These are phyloP conservation scores for Arctia plantaginis DNA, from an alignment of 2,888 invertebrate genomes.

Conservation along the genomic window DNA sequence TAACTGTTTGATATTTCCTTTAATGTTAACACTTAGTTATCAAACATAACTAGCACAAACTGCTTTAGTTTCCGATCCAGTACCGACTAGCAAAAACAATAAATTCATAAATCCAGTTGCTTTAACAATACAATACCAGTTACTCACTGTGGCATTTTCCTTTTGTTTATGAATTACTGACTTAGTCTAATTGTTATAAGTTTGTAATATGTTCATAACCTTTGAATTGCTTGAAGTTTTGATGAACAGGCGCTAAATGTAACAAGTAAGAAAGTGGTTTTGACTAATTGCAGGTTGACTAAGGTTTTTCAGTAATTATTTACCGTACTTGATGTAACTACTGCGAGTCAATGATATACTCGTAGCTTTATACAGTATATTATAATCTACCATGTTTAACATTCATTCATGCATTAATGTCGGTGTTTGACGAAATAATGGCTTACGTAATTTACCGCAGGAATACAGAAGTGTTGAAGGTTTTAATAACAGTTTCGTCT, in stretches of 20 bases:
- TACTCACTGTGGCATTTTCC: constrained; percentile 13
- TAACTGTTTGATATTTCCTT: constrained; percentile 21
- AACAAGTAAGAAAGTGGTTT: background rate
- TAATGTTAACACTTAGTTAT: constrained; percentile 34
- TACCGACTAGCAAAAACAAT: constrained; percentile 28
- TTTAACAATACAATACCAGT: constrained; percentile 21
- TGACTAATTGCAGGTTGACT: background rate
- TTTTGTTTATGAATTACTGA: constrained; percentile 13
- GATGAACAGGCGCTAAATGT: background rate
- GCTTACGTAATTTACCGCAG: too few species aligned
- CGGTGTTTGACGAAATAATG: background rate
- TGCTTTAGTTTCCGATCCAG: constrained; percentile 38
- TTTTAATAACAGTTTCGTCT: background rate
- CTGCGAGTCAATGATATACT: background rate
- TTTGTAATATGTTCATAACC: background rate
- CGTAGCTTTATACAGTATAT: background rate
- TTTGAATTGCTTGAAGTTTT: background rate
- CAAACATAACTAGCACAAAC: constrained; percentile 34
- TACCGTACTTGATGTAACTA: background rate
- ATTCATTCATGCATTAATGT: background rate
- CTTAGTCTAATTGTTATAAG: background rate
- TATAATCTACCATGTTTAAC: background rate
- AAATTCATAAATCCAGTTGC: constrained; percentile 34
- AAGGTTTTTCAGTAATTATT: background rate
- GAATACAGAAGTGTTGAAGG: background rate